These are phyloP conservation scores for Criorhina ranunculi DNA, from an alignment of 2,888 invertebrate species.

Conservation along the genomic window DNA sequence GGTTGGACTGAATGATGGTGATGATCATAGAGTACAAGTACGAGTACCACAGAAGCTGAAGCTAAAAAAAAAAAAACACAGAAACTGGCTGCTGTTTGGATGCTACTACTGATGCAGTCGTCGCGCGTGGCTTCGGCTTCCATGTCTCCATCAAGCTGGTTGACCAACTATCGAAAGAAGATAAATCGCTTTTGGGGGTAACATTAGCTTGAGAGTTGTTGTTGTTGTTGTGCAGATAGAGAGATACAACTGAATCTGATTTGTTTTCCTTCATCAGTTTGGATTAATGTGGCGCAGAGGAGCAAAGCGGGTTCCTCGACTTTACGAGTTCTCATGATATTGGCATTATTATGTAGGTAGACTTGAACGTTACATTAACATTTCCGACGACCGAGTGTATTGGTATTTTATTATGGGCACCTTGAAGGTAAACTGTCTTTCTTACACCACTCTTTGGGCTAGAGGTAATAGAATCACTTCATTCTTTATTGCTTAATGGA, in stretches of 20 bases:
- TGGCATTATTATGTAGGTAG: slow-evolving; percentile 58
- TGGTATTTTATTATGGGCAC: slow-evolving; percentile 54
- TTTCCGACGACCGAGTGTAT: slow-evolving; percentile 54
- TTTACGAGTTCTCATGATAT: slow-evolving; percentile 61
- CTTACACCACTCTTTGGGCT: slow-evolving; percentile 15
- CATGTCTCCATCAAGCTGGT: slow-evolving; percentile 6
- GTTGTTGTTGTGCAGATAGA: slow-evolving; percentile 35
- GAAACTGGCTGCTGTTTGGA: slow-evolving; percentile 6
- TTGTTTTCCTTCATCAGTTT: slow-evolving; percentile 55
- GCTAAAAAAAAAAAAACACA: too few relatives aligned
- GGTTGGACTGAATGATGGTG: slow-evolving; percentile 32
- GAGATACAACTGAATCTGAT: slow-evolving; percentile 49
- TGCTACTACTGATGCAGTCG: neutral
- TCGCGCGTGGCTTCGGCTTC: slow-evolving; percentile 50
- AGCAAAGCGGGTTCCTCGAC: slow-evolving; percentile 12
- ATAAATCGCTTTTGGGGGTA: slow-evolving; percentile 64
- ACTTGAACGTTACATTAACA: slow-evolving; percentile 63
- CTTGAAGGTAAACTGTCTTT: slow-evolving; percentile 52
- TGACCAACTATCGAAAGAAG: slow-evolving; percentile 52
- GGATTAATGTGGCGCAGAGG: slow-evolving; percentile 26
- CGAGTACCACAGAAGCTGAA: slow-evolving; percentile 22
- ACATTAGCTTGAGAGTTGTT: slow-evolving; percentile 64
- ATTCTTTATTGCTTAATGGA: slow-evolving; percentile 15
- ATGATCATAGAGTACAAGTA: slow-evolving; percentile 31
- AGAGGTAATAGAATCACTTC: slow-evolving; percentile 26